Percentiles rank a stretch among this genome's conserved stretches.
phyloP scores from a whole-genome alignment of 2,888 invertebrate species.

The Platycnemis pennipes region DNA sequence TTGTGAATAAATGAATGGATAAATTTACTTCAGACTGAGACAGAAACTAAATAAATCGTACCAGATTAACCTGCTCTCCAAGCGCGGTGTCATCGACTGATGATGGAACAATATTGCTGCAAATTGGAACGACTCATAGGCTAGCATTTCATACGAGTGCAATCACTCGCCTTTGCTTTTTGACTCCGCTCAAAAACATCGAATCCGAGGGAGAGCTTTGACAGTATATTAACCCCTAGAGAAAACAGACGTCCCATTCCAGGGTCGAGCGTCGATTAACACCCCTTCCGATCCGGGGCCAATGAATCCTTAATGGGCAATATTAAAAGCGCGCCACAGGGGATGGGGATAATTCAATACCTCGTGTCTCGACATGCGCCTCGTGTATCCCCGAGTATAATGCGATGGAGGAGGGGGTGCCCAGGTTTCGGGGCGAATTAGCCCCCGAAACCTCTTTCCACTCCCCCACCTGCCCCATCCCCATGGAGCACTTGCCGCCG shows the following conservation, averaged over 20 bases:
- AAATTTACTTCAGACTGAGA: too few species aligned
- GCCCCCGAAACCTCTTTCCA: not conserved
- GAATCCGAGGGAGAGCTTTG: not conserved
- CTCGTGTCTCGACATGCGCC: not conserved
- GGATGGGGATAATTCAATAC: not conserved
- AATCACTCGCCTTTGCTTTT: not conserved
- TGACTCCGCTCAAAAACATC: not conserved
- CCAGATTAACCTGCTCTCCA: too few species aligned
- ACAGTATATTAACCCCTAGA: not conserved
- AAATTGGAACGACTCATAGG: not conserved
- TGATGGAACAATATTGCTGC: not conserved
- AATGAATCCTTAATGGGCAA: not conserved
- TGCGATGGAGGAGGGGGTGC: not conserved
- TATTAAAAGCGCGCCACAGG: not conserved
- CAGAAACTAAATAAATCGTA: too few species aligned
- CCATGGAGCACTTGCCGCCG: not conserved
- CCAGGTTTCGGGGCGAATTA: constrained; percentile 9
- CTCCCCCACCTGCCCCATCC: not conserved
- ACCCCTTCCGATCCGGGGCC: not conserved
- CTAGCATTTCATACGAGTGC: not conserved
- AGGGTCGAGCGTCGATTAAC: not conserved
- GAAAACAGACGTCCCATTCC: not conserved
- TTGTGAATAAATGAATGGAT: too few species aligned
- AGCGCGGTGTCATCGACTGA: not conserved
- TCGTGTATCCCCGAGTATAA: not conserved